Conservation (phyloP, 2,113 vertebrate species). For the Lagopus leucura region DNA sequence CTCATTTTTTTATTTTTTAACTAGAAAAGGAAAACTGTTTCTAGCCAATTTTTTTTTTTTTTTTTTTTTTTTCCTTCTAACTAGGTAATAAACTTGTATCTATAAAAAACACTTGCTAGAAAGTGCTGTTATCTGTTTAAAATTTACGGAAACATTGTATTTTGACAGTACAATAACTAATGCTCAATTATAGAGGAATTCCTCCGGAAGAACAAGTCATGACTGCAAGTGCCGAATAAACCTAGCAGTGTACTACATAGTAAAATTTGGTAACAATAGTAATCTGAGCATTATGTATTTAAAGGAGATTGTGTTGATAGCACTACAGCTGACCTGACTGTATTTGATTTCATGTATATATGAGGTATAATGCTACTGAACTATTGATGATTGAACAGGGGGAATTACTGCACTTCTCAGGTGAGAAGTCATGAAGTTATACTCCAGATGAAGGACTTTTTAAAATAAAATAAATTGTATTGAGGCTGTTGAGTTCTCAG, state of each 20-base stretch:
- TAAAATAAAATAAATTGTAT: neutral
- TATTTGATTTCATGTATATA: neutral
- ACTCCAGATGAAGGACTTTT: neutral
- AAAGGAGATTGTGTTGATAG: constrained; percentile 37
- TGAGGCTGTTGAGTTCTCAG: neutral
- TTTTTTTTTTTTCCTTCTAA: constrained; percentile 15
- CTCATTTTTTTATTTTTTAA: constrained; percentile 50
- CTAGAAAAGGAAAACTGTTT: constrained; percentile 70
- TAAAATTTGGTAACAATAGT: constrained; percentile 79
- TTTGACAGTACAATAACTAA: constrained; percentile 74
- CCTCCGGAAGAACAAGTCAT: constrained; percentile 77
- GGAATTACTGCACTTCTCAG: neutral
- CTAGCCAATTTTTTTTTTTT: constrained; percentile 54
- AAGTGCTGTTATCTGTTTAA: constrained; percentile 77
- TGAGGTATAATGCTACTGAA: neutral
- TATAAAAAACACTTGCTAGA: constrained; percentile 77
- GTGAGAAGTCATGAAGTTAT: neutral
- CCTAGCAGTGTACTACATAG: constrained; percentile 72
- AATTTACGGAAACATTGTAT: constrained; percentile 75
- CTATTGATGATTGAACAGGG: neutral
- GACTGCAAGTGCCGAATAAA: constrained; percentile 77
- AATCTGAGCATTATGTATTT: constrained; percentile 60
- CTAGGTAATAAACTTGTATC: constrained; percentile 76
- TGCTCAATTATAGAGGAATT: constrained; percentile 77
- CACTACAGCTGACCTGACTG: neutral